These are phyloP conservation scores for Macquaria ambigua DNA, from an alignment of 2,113 vertebrate genomes.

Conservation along the genomic window DNA sequence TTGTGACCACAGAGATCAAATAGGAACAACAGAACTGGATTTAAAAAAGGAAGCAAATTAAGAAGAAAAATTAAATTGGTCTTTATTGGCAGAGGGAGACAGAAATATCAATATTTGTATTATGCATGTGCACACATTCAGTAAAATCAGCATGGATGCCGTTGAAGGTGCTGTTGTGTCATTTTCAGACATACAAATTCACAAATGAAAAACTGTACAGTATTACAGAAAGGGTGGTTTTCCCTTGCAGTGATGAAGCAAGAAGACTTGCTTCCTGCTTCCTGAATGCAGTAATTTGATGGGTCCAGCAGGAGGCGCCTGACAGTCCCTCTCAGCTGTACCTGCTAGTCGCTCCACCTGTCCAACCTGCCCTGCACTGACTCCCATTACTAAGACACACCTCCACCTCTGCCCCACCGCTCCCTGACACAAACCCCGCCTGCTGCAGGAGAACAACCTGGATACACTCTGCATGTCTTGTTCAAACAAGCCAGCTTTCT, in stretches of 20 bases:
- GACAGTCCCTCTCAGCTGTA: slow-evolving; percentile 32
- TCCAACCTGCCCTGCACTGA: slow-evolving; percentile 71
- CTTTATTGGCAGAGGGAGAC: background rate
- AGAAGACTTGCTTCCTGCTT: slow-evolving; percentile 14
- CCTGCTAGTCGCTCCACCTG: slow-evolving; percentile 74
- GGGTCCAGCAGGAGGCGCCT: slow-evolving; percentile 74
- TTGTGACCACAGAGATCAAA: background rate
- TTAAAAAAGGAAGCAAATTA: no score
- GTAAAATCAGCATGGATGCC: background rate
- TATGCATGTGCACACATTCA: background rate
- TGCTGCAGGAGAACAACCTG: slow-evolving; percentile 59
- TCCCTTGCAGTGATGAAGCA: background rate
- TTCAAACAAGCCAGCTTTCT: slow-evolving; percentile 72
- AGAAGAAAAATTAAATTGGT: background rate
- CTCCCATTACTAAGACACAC: slow-evolving; percentile 51
- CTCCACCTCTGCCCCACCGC: slow-evolving; percentile 24
- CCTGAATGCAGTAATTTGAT: slow-evolving; percentile 1
- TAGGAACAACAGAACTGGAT: background rate
- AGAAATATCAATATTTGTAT: background rate
- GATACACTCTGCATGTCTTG: slow-evolving; percentile 64
- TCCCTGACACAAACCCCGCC: slow-evolving; percentile 61
- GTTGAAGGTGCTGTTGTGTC: background rate
- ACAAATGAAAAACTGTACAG: background rate
- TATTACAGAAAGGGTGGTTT: background rate
- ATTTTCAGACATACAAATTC: background rate